phyloP scores from a whole-genome alignment of 2,888 invertebrate species.

The Cyclophora albipunctata region DNA sequence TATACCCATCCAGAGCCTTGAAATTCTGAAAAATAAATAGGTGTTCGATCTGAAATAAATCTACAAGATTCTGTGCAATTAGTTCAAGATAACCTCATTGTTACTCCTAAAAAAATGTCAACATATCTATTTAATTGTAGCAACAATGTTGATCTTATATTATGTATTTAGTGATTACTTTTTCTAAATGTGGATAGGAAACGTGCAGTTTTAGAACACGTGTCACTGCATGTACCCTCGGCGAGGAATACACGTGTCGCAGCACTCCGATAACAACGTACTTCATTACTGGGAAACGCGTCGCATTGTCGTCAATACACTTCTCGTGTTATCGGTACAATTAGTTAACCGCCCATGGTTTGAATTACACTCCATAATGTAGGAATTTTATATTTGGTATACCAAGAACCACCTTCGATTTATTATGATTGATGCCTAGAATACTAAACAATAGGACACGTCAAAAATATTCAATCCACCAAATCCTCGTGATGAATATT shows the following conservation, averaged over 20 bases:
- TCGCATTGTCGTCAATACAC: constrained; percentile 29
- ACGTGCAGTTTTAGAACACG: constrained; percentile 28
- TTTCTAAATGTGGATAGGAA: constrained; percentile 15
- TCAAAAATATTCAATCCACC: no score
- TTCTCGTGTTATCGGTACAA: constrained; percentile 30
- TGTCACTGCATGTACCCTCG: constrained; percentile 14
- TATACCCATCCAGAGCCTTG: no score
- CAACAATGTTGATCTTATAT: constrained; percentile 6
- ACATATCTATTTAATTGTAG: neutral
- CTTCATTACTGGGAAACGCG: constrained; percentile 35
- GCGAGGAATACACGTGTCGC: constrained; percentile 30
- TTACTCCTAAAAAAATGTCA: neutral
- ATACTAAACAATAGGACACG: no score
- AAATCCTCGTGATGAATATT: no score
- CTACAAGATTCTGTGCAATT: no score
- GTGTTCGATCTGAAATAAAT: no score
- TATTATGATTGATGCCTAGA: no score
- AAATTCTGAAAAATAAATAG: no score
- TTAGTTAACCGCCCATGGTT: constrained; percentile 10
- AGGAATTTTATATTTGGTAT: no score
- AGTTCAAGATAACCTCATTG: no score
- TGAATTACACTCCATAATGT: no score
- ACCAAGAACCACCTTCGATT: no score
- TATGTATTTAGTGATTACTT: constrained; percentile 9
- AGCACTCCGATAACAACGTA: constrained; percentile 31